phyloP scores from a whole-genome alignment of 2,888 invertebrate genomes.

The Lissocephala sabroskyi region DNA sequence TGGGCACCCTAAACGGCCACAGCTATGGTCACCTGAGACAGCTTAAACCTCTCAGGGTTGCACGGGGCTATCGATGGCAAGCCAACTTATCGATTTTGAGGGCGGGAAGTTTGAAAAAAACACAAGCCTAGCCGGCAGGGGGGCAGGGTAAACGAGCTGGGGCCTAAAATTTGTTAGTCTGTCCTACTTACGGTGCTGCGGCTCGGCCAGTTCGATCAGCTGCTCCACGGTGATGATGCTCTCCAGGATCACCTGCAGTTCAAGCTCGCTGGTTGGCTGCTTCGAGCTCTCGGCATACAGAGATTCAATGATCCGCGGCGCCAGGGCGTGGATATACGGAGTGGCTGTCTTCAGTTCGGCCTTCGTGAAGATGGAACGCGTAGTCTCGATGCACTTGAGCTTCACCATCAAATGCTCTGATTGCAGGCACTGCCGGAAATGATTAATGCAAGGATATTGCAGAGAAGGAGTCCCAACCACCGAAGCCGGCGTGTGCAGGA shows the following conservation, averaged over 20 bases:
- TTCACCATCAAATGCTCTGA: constrained; percentile 79
- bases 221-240: constrained; percentile 83
- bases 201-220: constrained; percentile 81
- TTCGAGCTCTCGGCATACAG: constrained; percentile 79
- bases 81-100: too few relatives aligned
- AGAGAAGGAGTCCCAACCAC: constrained; percentile 85
- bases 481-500: constrained; percentile 85
- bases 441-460: constrained; percentile 93
- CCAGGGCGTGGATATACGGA: constrained; percentile 86
- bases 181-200: constrained; percentile 81
- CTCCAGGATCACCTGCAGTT: constrained; percentile 81
- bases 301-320: constrained; percentile 84
- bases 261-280: constrained; percentile 77
- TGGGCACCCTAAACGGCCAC: too few relatives aligned
- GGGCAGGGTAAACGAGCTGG: constrained; percentile 9
- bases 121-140: too few relatives aligned
- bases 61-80: too few relatives aligned
- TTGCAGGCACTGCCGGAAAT: constrained; percentile 88
- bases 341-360: constrained; percentile 80
- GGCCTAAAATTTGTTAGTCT: background rate
- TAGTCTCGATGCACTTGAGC: constrained; percentile 84
- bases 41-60: too few relatives aligned
- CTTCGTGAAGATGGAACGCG: constrained; percentile 84
- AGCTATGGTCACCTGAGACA: too few relatives aligned
- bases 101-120: constrained; percentile 11